A percentile compares a stretch with the other conserved stretches of the same genome.
These are phyloP conservation scores for Drosophila grimshawi DNA, from an alignment of 1,140 invertebrate genomes.

Conservation along the genomic window DNA sequence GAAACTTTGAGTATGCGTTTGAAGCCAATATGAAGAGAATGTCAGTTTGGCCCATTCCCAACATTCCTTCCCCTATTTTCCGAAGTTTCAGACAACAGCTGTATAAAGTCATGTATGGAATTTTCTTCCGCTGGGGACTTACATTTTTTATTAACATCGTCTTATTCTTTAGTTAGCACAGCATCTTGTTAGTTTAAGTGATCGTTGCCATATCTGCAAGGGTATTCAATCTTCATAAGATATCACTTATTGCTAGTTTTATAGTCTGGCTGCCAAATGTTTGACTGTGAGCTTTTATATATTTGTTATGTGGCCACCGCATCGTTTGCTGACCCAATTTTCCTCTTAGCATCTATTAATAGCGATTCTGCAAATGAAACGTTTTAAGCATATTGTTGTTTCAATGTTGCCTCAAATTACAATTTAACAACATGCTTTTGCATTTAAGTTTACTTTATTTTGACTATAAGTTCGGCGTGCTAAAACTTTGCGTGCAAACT, in stretches of 20 bases:
- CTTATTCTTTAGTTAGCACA: too few species aligned
- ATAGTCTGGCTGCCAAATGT: slow-evolving; percentile 54
- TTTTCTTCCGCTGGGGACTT: too few species aligned
- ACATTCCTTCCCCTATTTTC: too few species aligned
- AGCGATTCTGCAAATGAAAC: slow-evolving; percentile 52
- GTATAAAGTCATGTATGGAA: too few species aligned
- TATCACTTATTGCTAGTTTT: slow-evolving; percentile 5
- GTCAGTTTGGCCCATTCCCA: too few species aligned
- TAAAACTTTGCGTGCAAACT: not conserved
- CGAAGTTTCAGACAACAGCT: too few species aligned
- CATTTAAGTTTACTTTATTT: not conserved
- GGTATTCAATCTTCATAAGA: not conserved
- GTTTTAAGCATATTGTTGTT: slow-evolving; percentile 21
- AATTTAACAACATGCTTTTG: slow-evolving; percentile 1
- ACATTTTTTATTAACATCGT: too few species aligned
- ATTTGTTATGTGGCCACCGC: slow-evolving; percentile 42
- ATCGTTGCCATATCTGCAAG: not conserved
- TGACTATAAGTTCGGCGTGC: slow-evolving; percentile 1
- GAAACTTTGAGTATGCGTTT: too few species aligned
- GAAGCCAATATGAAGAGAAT: too few species aligned
- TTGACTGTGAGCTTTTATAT: slow-evolving; percentile 47
- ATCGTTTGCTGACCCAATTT: slow-evolving; percentile 75
- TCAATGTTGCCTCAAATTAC: slow-evolving; percentile 18
- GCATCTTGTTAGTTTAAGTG: not conserved
- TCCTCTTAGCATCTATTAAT: slow-evolving; percentile 56